phyloP scores from a whole-genome alignment of 2,113 vertebrate species.

The Lasiurus borealis region DNA sequence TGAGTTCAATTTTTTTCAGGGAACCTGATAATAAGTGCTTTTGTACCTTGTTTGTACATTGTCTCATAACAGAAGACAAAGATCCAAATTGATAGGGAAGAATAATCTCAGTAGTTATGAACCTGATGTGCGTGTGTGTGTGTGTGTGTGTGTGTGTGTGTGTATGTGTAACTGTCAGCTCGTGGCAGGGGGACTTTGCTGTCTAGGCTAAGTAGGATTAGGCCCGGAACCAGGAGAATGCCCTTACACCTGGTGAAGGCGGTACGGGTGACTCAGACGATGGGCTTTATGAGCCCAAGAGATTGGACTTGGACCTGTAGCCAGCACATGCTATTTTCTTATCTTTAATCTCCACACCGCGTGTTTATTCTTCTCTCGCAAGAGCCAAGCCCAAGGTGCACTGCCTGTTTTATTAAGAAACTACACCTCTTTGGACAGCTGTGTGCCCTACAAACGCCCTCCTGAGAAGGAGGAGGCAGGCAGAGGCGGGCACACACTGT shows the following conservation, averaged over 20 bases:
- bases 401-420: slow-evolving; percentile 38
- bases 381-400: slow-evolving; percentile 4
- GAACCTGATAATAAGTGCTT: neutral
- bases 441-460: neutral
- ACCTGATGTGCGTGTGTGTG: neutral
- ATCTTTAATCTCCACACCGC: slow-evolving; percentile 38
- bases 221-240: neutral
- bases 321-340: slow-evolving; percentile 57
- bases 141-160: neutral
- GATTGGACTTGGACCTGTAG: slow-evolving; percentile 51
- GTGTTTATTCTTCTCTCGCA: slow-evolving; percentile 43
- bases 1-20: neutral
- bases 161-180: neutral
- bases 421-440: slow-evolving; percentile 13
- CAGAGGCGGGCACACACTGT: no score
- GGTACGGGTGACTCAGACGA: neutral
- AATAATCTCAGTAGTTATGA: neutral
- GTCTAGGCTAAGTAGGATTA: neutral
- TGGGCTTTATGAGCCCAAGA: neutral
- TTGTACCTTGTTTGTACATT: neutral
- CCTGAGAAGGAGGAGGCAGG: accelerated
- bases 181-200: neutral
- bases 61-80: neutral
- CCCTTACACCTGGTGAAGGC: neutral
- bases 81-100: neutral